These are phyloP conservation scores for Pseudonaja textilis DNA, from an alignment of 2,113 vertebrate species.

Conservation along the genomic window DNA sequence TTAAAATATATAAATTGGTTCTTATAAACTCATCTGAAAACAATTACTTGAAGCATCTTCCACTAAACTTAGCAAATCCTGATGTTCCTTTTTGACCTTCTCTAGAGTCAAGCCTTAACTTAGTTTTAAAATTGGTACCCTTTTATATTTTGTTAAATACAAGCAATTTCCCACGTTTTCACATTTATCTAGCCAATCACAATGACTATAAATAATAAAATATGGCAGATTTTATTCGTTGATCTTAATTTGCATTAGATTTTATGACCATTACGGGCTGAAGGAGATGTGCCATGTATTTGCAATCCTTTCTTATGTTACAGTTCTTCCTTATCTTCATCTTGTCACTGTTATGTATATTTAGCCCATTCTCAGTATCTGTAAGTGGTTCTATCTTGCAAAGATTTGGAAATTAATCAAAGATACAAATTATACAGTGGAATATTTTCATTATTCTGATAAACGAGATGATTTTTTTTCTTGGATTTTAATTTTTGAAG, in stretches of 20 bases:
- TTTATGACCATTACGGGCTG: neutral
- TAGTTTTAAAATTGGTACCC: neutral
- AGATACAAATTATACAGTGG: neutral
- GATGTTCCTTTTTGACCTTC: neutral
- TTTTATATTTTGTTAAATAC: neutral
- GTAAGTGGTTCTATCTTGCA: neutral
- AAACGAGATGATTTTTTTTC: neutral
- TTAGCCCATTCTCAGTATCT: neutral
- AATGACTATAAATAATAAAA: neutral
- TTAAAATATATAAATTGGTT: neutral
- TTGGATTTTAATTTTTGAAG: neutral
- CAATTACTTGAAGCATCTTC: neutral
- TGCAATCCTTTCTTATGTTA: neutral
- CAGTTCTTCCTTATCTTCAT: neutral
- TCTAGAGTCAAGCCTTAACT: neutral
- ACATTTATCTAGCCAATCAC: neutral
- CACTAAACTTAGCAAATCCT: neutral
- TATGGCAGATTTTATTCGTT: neutral
- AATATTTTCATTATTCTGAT: neutral
- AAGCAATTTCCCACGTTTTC: neutral
- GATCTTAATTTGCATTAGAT: neutral
- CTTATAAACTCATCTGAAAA: neutral
- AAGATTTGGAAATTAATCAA: neutral
- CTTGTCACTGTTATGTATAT: neutral
- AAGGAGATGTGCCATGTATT: neutral